Percentiles rank a stretch among this genome's conserved stretches.
These are phyloP conservation scores for Drosophila gaucha DNA, from an alignment of 2,888 invertebrate species.

Conservation along the genomic window DNA sequence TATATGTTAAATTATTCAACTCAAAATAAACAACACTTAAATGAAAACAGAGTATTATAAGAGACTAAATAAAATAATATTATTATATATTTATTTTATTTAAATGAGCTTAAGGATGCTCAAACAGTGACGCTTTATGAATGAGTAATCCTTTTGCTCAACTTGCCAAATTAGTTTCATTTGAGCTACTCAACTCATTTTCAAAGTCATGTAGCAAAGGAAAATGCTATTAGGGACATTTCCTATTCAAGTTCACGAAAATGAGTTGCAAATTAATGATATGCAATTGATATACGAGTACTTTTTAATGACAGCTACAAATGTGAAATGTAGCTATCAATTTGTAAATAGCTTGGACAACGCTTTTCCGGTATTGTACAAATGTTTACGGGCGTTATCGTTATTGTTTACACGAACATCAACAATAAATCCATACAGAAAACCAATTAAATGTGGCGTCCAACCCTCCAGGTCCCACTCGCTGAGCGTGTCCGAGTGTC, in stretches of 20 bases:
- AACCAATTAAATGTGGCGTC: constrained; percentile 46
- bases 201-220: constrained; percentile 24
- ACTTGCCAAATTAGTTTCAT: neutral
- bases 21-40: no score
- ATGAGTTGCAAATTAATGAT: constrained; percentile 17
- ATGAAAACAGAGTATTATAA: neutral
- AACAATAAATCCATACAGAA: constrained; percentile 56
- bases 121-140: neutral
- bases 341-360: constrained; percentile 2
- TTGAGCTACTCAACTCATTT: constrained; percentile 1
- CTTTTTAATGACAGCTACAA: constrained; percentile 23
- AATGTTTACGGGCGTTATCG: constrained; percentile 63
- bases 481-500: constrained; percentile 33
- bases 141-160: neutral
- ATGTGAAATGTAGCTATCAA: constrained; percentile 26
- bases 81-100: no score
- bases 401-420: constrained; percentile 68
- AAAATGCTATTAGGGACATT: constrained; percentile 3
- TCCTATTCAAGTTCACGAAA: constrained; percentile 4
- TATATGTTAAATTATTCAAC: neutral
- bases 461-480: neutral
- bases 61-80: neutral
- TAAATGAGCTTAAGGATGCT: neutral
- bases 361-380: constrained; percentile 31
- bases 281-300: constrained; percentile 1